Conservation (phyloP, 1,140 invertebrate species). For the Pristionchus pacificus region DNA sequence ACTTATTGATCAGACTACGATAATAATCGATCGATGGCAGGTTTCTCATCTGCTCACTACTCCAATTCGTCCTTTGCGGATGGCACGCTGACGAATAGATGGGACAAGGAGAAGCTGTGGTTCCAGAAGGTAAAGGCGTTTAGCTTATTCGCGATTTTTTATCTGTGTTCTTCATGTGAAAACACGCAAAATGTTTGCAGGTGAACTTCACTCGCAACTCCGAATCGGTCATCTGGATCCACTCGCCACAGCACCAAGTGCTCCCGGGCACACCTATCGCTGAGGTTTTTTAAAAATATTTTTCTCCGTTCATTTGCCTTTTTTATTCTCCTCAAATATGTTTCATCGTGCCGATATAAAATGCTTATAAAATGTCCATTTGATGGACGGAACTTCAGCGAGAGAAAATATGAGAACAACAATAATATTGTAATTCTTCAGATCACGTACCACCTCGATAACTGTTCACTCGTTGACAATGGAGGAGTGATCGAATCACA, state of each 20-base stretch:
- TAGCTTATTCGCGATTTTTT: no score
- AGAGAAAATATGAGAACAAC: no score
- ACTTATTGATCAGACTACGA: no score
- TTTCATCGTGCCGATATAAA: no score
- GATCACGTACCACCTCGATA: conserved; percentile 75
- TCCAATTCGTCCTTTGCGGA: conserved; percentile 46
- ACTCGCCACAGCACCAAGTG: conserved; percentile 57
- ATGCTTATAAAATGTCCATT: no score
- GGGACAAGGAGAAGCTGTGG: conserved; percentile 53
- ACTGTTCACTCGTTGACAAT: conserved; percentile 70
- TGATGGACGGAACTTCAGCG: no score
- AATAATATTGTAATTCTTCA: conserved; percentile 70
- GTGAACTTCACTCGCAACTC: conserved; percentile 53
- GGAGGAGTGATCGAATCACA: conserved; percentile 78
- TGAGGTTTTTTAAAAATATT: conserved; percentile 39
- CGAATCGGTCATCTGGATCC: conserved; percentile 56
- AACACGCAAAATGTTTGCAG: conserved; percentile 14
- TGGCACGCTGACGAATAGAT: conserved; percentile 51
- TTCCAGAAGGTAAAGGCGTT: conserved; percentile 45
- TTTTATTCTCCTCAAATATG: no score
- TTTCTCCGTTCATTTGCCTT: conserved; percentile 44
- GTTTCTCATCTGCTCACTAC: conserved; percentile 56
- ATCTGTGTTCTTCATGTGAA: conserved; percentile 4
- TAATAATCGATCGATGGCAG: no score
- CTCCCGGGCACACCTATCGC: conserved; percentile 59